Evolutionary conservation across 2,888 invertebrate species (phyloP), one percentile per base, ranked within the genome.

Genomic region (Copidosoma aretas): DNA sequence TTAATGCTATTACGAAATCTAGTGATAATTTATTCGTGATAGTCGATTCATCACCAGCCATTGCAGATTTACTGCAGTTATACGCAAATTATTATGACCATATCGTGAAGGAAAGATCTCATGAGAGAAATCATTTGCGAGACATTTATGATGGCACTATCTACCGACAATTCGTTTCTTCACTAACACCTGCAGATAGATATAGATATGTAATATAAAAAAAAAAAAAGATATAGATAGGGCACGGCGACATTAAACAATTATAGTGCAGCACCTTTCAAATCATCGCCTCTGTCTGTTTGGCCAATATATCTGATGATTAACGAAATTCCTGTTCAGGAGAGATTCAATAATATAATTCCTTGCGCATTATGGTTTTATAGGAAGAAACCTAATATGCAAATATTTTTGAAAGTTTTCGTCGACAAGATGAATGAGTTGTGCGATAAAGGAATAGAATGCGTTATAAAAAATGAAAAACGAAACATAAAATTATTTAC

Each of bases 241-340:
- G 14, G n/a, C 1, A 51, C 46, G 3, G 25, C 1, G 21, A 49
- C 15, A 0, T 22, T 59, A 21, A 59, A 59, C 46, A 61, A 21
- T 15, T 52, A 61, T 22, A 51, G 60, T 12, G 59, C 59, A 4
- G 19, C 43, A 17, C 22, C 21, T 17, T 57, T 57, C 22, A 4
- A 57, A 57, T 52, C 46, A 49, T 67, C 63, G 12, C 39, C 22
- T 19, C 53, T 21, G 21, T 67, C 62, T 21, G 39, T 62, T 15
- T 67, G 67, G 67, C 57, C 64, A 1, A 61, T 61, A 8, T 67
- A 25, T 56, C 8, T 67, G 39, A 61, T 61, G 60, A 22, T 57
- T 2, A 57, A 41, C 19, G 57, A 57, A 41, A 17, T 57, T n/a
- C 39, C 39, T 5, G n/a, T 39, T n/a, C 57, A 41, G 4, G n/a